phyloP scores from a whole-genome alignment of 2,888 invertebrate genomes.

The Cremastinae sp. region DNA sequence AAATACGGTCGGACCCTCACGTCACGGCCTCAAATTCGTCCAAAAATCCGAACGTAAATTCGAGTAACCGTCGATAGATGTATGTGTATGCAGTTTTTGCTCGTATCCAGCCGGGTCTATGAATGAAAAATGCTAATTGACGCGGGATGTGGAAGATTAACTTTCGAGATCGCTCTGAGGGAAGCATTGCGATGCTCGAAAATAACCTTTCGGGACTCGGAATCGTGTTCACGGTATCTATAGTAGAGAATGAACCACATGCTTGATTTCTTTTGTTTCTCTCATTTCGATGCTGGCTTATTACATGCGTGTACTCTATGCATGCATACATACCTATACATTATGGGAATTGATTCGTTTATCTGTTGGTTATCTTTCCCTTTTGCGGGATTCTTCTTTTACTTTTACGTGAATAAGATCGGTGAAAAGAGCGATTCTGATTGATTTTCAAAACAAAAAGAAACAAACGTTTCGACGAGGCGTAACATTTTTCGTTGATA shows the following conservation, averaged over 20 bases:
- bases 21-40: constrained; percentile 47
- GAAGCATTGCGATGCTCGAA: constrained; percentile 54
- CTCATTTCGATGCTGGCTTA: constrained; percentile 35
- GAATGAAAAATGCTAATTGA: constrained; percentile 59
- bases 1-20: constrained; percentile 44
- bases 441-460: no score
- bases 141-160: constrained; percentile 42
- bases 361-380: constrained; percentile 10
- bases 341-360: no score
- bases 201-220: constrained; percentile 46
- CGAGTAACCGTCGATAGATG: neutral
- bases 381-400: neutral
- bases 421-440: no score
- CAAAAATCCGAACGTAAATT: constrained; percentile 14
- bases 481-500: no score
- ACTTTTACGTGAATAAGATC: no score
- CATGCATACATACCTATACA: no score
- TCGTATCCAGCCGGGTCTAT: constrained; percentile 43
- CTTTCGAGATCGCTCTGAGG: constrained; percentile 35
- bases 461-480: no score
- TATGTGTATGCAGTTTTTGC: constrained; percentile 9
- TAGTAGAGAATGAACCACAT: constrained; percentile 17
- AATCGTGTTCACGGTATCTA: constrained; percentile 5
- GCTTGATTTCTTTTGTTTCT: constrained; percentile 50
- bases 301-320: no score